These are phyloP conservation scores for Tyto alba DNA, from an alignment of 2,113 vertebrate species.

Conservation along the genomic window DNA sequence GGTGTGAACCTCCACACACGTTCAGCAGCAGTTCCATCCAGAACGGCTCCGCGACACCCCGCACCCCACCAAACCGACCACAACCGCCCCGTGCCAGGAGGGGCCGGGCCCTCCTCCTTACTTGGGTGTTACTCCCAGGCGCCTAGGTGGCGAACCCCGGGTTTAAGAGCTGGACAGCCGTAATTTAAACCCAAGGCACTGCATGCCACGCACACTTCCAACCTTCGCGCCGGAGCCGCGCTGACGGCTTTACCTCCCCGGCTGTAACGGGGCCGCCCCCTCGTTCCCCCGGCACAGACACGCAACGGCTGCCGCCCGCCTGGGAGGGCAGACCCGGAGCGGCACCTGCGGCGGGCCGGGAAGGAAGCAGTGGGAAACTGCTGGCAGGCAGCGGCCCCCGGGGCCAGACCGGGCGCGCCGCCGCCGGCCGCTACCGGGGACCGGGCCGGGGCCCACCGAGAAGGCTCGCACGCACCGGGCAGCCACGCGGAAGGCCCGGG, in stretches of 20 bases:
- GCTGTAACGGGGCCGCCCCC: rapidly evolving
- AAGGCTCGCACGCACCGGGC: rapidly evolving
- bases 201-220: neutral
- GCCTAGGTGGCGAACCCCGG: neutral
- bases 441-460: too few relatives aligned
- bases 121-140: neutral
- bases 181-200: rapidly evolving
- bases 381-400: too few relatives aligned
- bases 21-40: rapidly evolving
- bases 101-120: rapidly evolving
- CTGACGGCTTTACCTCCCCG: rapidly evolving
- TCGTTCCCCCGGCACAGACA: neutral
- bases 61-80: neutral
- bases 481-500: rapidly evolving
- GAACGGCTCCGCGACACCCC: rapidly evolving
- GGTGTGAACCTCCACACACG: rapidly evolving
- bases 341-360: neutral
- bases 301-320: neutral
- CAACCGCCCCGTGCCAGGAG: rapidly evolving
- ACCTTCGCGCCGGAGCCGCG: neutral
- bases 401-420: neutral
- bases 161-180: too few relatives aligned
- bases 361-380: neutral
- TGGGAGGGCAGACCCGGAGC: neutral
- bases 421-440: neutral